Conservation (phyloP, 2,888 invertebrate species). For the Pseudanteris insignis region DNA sequence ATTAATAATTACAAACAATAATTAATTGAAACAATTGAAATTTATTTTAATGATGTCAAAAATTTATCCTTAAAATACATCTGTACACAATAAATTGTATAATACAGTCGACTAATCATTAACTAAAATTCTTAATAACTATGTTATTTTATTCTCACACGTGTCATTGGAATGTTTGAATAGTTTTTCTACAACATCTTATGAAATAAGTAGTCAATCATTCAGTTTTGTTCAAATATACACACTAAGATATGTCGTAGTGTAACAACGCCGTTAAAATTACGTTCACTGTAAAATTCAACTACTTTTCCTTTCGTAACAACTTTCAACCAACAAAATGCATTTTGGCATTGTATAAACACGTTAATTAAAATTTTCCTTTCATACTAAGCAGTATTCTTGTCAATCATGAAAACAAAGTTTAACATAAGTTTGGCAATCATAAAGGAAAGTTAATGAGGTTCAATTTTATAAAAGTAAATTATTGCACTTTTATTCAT, state of each 20-base stretch:
- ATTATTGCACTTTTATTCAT: no score
- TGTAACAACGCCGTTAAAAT: slow-evolving; percentile 25
- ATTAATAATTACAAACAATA: no score
- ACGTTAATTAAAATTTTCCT: slow-evolving; percentile 14
- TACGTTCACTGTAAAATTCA: slow-evolving; percentile 4
- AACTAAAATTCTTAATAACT: slow-evolving; percentile 27
- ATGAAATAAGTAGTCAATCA: slow-evolving; percentile 31
- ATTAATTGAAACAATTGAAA: slow-evolving; percentile 39
- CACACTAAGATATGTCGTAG: slow-evolving; percentile 36
- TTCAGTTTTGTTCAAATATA: not conserved
- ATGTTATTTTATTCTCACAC: slow-evolving; percentile 20
- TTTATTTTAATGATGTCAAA: slow-evolving; percentile 40
- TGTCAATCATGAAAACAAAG: no score
- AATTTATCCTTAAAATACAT: slow-evolving; percentile 44
- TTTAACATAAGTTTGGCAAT: no score
- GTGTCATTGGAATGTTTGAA: slow-evolving; percentile 17
- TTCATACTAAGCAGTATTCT: slow-evolving; percentile 7
- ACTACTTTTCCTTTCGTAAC: slow-evolving; percentile 8
- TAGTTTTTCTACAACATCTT: slow-evolving; percentile 14
- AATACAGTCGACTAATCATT: slow-evolving; percentile 31
- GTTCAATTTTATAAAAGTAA: no score
- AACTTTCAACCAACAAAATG: slow-evolving; percentile 40
- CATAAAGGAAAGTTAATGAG: no score
- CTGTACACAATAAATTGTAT: slow-evolving; percentile 44
- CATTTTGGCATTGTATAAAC: slow-evolving; percentile 38